A percentile compares a stretch with the other conserved stretches of the same genome.
These are phyloP conservation scores for Ophthalmolycus amberensis DNA, from an alignment of 2,113 vertebrate genomes.

Conservation along the genomic window DNA sequence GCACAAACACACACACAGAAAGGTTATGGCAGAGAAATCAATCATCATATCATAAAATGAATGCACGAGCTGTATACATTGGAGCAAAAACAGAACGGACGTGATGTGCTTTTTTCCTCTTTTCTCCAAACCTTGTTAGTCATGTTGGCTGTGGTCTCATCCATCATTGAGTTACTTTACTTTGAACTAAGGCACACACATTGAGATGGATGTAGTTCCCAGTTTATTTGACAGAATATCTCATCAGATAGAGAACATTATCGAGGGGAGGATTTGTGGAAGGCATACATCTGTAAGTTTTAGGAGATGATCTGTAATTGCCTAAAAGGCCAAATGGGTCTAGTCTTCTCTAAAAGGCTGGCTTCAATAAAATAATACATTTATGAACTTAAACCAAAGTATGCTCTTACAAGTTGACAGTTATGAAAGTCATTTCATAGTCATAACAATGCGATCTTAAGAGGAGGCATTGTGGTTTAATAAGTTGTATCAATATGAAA, in stretches of 20 bases:
- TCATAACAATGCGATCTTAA: conserved; percentile 21
- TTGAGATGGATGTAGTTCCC: neutral
- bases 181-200: neutral
- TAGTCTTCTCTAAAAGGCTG: neutral
- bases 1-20: neutral
- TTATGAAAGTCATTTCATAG: conserved; percentile 40
- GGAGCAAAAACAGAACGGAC: neutral
- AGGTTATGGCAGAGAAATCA: neutral
- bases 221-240: conserved; percentile 7
- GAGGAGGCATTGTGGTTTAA: conserved; percentile 22
- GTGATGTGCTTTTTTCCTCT: neutral
- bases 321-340: neutral
- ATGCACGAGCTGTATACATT: neutral
- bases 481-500: conserved; percentile 22
- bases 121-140: neutral
- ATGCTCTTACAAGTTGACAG: conserved; percentile 8
- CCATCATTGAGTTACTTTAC: conserved; percentile 6
- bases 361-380: neutral
- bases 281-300: neutral
- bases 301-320: neutral
- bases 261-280: neutral
- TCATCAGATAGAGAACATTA: neutral
- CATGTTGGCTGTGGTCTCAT: neutral
- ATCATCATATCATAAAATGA: neutral
- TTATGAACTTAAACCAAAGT: conserved; percentile 8